A percentile compares a stretch with the other conserved stretches of the same genome.
Conservation (phyloP, 2,888 invertebrate genomes). For the Polyploca ridens region DNA sequence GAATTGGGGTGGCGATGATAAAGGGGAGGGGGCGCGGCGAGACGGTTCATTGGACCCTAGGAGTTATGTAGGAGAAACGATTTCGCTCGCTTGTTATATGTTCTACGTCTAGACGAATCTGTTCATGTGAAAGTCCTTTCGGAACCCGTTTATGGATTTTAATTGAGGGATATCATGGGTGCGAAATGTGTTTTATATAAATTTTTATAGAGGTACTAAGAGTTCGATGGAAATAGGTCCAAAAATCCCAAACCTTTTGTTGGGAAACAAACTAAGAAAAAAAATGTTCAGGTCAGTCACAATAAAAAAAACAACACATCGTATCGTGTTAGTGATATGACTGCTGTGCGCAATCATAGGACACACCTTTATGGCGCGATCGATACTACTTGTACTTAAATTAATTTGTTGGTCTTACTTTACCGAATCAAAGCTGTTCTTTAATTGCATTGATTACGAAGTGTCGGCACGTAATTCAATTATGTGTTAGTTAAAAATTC, state of each 20-base stretch:
- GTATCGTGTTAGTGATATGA: no score
- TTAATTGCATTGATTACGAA: not conserved
- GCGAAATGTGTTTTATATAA: no score
- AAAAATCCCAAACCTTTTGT: no score
- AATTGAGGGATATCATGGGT: not conserved
- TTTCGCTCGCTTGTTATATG: conserved; percentile 52
- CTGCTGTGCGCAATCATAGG: no score
- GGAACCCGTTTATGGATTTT: conserved; percentile 4
- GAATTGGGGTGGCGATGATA: conserved; percentile 32
- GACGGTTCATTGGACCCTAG: conserved; percentile 75
- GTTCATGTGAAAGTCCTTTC: not conserved
- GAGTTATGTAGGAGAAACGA: conserved; percentile 44
- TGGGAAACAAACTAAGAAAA: no score
- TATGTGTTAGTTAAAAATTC: conserved; percentile 6
- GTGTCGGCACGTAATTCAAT: not conserved
- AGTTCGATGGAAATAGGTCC: no score
- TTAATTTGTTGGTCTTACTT: not conserved
- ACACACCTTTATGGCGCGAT: not conserved
- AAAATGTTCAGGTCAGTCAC: no score
- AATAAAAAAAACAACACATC: no score
- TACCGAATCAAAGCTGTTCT: not conserved
- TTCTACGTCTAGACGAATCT: conserved; percentile 56
- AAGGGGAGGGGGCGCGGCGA: conserved; percentile 46
- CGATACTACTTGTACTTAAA: not conserved
- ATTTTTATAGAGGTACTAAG: no score